Evolutionary conservation across 1,140 invertebrate genomes (phyloP).

Genomic region (Lordiphosa clarofinis): DNA sequence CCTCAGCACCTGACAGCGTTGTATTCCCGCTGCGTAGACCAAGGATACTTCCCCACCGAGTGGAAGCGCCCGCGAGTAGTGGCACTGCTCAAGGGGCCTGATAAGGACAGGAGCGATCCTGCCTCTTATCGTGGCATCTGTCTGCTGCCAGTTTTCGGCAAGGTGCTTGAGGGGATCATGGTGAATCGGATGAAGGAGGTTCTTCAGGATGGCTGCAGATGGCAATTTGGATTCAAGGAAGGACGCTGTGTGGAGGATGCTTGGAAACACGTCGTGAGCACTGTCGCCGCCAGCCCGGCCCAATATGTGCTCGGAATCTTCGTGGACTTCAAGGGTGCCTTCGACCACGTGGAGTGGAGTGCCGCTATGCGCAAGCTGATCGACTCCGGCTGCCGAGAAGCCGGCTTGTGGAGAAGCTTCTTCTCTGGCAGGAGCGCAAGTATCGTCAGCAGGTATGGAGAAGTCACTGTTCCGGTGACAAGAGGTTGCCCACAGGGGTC

Average conservation of each 20-base stretch:
- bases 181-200: too few relatives aligned
- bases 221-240: conserved; percentile 11
- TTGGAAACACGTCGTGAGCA: background rate
- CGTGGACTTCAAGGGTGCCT: conserved; percentile 21
- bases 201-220: too few relatives aligned
- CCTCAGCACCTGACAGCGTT: conserved; percentile 12
- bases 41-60: conserved; percentile 12
- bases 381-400: background rate
- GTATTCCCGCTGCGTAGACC: conserved; percentile 8
- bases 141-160: background rate
- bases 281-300: conserved; percentile 10
- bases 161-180: too few relatives aligned
- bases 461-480: conserved; percentile 1
- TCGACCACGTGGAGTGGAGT: too few relatives aligned
- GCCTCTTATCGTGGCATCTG: conserved; percentile 2
- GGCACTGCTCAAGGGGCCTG: conserved; percentile 9
- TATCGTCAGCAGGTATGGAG: conserved; percentile 2
- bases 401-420: conserved; percentile 8
- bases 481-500: conserved; percentile 4
- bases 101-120: conserved; percentile 8
- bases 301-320: conserved; percentile 22
- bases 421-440: conserved; percentile 7
- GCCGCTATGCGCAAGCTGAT: too few relatives aligned
- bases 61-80: conserved; percentile 10
- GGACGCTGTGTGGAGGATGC: conserved; percentile 26